Conservation (phyloP, 2,113 vertebrate genomes). For the Ammodytes marinus region DNA sequence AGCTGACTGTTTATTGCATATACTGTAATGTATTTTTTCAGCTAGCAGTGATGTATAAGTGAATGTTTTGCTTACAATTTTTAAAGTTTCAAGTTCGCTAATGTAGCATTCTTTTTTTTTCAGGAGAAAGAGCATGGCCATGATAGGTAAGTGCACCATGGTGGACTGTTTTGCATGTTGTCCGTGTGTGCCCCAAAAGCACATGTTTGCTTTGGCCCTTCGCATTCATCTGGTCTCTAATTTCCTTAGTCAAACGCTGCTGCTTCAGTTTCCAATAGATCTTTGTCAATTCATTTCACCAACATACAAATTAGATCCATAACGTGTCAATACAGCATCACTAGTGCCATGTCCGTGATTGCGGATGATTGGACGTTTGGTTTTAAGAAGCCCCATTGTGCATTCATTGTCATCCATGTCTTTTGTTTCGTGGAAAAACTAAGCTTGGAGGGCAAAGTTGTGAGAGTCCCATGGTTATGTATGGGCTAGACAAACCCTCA, state of each 20-base stretch:
- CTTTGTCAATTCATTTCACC: constrained; percentile 4
- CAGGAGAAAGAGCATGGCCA: constrained; percentile 75
- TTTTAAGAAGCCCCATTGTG: constrained; percentile 74
- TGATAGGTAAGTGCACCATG: constrained; percentile 75
- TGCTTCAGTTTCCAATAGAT: constrained; percentile 5
- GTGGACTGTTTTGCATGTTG: constrained; percentile 64
- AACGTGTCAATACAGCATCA: neutral
- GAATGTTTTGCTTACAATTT: neutral
- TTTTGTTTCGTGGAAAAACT: constrained; percentile 75
- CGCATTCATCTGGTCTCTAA: neutral
- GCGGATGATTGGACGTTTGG: constrained; percentile 44
- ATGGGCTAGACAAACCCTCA: constrained; percentile 80
- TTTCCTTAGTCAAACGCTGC: constrained; percentile 6
- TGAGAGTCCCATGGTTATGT: constrained; percentile 81
- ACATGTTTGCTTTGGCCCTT: neutral
- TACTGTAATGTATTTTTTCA: neutral
- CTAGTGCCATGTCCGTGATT: constrained; percentile 5
- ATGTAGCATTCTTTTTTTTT: constrained; percentile 49
- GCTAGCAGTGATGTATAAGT: neutral
- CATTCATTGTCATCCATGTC: constrained; percentile 75
- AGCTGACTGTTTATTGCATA: neutral
- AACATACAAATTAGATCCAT: constrained; percentile 16
- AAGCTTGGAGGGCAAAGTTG: constrained; percentile 72
- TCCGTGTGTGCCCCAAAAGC: neutral
- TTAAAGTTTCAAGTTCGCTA: neutral